Evolutionary conservation across 2,113 vertebrate species (phyloP), one percentile per base, ranked within the genome.

Genomic region (Aegotheles bennettii): DNA sequence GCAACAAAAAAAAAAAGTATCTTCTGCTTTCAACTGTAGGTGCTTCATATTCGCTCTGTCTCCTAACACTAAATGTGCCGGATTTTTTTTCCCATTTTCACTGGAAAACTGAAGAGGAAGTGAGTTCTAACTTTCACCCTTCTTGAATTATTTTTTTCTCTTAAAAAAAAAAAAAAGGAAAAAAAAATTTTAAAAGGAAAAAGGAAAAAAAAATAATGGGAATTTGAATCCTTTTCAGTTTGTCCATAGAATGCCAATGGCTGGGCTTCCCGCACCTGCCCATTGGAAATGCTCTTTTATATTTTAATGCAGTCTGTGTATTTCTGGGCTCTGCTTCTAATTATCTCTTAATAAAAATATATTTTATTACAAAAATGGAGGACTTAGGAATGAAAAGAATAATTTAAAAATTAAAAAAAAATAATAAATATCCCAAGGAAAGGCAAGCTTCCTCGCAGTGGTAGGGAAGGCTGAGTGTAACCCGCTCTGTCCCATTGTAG

Each of bases 301-400:
- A 97, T 97, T 98, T 98, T 97, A 96, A 95, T 94, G 96, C 97
- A 97, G 95, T 96, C 95, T 97, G 95, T 94, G 95, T 97, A 97
- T 96, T 97, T 97, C 96, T 11, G 91, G 97, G 97, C 97, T 98
- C 97, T 97, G 97, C 97, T 97, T 97, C 96, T 97, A 96, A 97
- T 97, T 97, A 95, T 97, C 97, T 97, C 97, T 97, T 87, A 97
- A 98, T 97, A 97, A 97, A 97, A 96, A n/a, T 98, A 96, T 98
- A 98, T 98, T 98, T 98, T 98, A 98, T 96, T 97, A 98, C 89
- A 95, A 97, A 97, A 96, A 94, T 69, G 94, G 88, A 65, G 92
- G 94, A 87, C 82, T 93, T 96, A 95, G 79, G 92, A 94, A 95
- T 93, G n/a, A 86, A 95, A 96, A 92, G 75, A 90, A 87, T 85